Conservation (phyloP, 2,797 vertebrate species). For the Pampus argenteus region DNA sequence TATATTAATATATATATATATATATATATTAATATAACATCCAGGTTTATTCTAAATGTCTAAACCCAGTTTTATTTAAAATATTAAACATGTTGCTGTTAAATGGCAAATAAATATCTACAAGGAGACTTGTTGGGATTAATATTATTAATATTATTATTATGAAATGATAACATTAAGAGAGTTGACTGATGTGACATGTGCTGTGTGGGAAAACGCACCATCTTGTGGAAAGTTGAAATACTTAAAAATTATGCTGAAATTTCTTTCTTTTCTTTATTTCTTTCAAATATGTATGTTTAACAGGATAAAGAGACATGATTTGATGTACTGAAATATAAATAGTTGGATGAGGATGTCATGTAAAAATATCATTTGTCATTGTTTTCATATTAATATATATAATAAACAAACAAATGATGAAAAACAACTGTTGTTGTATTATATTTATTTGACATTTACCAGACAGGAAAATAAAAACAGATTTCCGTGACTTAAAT, state of each 20-base stretch:
- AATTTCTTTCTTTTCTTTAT: too few relatives aligned
- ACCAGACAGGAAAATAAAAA: neutral
- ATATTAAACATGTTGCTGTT: neutral
- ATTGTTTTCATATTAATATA: slow-evolving; percentile 10
- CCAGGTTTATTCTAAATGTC: neutral
- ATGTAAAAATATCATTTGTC: neutral
- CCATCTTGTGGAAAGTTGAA: slow-evolving; percentile 67
- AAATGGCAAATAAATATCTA: neutral
- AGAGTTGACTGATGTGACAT: neutral
- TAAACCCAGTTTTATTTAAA: neutral
- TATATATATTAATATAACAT: too few relatives aligned
- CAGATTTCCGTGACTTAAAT: neutral
- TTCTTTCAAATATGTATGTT: neutral
- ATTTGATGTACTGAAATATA: neutral
- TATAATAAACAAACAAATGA: neutral
- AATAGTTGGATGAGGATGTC: too few relatives aligned
- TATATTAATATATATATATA: too few relatives aligned
- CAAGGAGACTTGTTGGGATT: rapidly evolving
- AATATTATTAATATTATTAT: neutral
- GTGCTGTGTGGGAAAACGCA: slow-evolving; percentile 56
- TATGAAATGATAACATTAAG: too few relatives aligned
- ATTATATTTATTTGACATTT: slow-evolving; percentile 40
- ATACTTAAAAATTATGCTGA: neutral
- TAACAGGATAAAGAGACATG: neutral
- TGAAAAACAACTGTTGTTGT: neutral